These are phyloP conservation scores for Apistogramma diplotaenia DNA, from an alignment of 2,113 vertebrate genomes.

Conservation along the genomic window DNA sequence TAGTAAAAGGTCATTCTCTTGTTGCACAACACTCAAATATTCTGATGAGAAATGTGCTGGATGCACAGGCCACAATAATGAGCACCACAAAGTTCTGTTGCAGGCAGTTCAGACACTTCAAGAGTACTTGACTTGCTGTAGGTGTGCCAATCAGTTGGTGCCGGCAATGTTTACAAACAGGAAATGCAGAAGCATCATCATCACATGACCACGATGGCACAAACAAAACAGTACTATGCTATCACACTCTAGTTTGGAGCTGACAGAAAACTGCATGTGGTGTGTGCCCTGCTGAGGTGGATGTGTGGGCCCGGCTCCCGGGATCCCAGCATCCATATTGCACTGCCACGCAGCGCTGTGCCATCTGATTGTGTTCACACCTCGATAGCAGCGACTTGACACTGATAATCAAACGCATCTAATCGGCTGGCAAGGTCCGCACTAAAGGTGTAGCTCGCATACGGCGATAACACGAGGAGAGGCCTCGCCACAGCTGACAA, in stretches of 20 bases:
- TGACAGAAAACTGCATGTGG: neutral
- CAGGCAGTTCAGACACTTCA: neutral
- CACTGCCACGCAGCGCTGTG: neutral
- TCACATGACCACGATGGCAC: constrained; percentile 26
- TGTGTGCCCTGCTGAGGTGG: neutral
- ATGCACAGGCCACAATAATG: neutral
- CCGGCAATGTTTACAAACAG: constrained; percentile 45
- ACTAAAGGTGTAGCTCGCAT: constrained; percentile 21
- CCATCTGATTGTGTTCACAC: neutral
- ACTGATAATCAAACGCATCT: constrained; percentile 17
- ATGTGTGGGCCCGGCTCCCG: neutral
- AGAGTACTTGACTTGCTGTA: neutral
- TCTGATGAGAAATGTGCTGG: neutral
- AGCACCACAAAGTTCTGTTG: neutral
- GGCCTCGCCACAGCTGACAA: constrained; percentile 45
- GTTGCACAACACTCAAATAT: constrained; percentile 10
- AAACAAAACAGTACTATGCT: constrained; percentile 11
- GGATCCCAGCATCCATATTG: neutral
- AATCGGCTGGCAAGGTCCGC: constrained; percentile 22
- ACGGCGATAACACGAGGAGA: constrained; percentile 29
- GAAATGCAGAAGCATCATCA: neutral
- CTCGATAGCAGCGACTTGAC: constrained; percentile 16
- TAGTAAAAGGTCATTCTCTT: neutral
- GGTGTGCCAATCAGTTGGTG: neutral
- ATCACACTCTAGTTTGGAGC: neutral